Evolutionary conservation across 2,113 vertebrate species (phyloP), one percentile per base, ranked within the genome.

Genomic region (Glaucomys volans): DNA sequence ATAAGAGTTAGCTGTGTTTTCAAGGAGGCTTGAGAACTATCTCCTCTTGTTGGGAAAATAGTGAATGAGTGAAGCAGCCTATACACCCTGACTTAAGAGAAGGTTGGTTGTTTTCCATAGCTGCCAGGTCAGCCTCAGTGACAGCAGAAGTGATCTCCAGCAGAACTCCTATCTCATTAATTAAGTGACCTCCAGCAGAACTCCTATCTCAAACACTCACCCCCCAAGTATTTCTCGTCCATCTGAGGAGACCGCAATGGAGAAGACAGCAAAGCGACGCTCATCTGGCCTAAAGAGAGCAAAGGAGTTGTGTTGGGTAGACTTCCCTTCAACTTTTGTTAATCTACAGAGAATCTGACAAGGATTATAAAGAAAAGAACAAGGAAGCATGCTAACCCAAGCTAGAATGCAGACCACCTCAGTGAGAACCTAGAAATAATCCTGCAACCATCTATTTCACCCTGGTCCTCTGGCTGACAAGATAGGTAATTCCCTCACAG

Each of bases 241-340:
- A 96, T 99, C 99, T 79, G 98, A 99, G 90, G 99, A 99, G 3
- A 99, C 99, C 4, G 99, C 98, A 71, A 99, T 98, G 40, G 99
- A 99, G 97, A 99, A 99, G 95, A 99, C 99, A 75, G 99, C 99
- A 97, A 99, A 99, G 92, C 99, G 99, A 96, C 99, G 98, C 96
- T 99, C 99, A 52, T 99, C 99, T 86, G 99, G 99, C 97, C 99
- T 99, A 97, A 80, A 97, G 91, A 96, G 81, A 92, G 66, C 77
- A 95, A 86, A 96, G 44, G 30, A 95, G 92, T 98, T 98, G 97
- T 97, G 91, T 97, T 69, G 98, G 98, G 91, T 93, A 35, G 44
- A 37, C 52, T 82, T 84, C 82, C 66, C 32, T 76, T 91, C 30
- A 76, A 69, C 13, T 35, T 91, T n/a, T 66, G 40, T 52, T 67